A percentile compares a stretch with the other conserved stretches of the same genome.
phyloP scores from a whole-genome alignment of 1,140 invertebrate species.

The Zaprionus africanus region DNA sequence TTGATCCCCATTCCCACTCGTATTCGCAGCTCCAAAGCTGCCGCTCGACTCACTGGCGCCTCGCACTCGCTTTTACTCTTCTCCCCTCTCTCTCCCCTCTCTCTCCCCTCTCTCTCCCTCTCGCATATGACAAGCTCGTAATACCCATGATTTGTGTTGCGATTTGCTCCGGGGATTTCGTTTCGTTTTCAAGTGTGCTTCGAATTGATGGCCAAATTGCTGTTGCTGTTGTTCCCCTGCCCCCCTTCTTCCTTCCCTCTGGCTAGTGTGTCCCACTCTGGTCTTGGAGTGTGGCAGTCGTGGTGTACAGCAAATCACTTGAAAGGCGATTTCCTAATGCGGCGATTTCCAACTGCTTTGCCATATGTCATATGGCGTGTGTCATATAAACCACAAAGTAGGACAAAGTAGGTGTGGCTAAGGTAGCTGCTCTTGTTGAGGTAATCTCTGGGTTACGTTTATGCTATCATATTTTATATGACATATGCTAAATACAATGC shows the following conservation, averaged over 20 bases:
- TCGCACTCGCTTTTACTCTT: background rate
- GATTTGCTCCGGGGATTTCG: conserved; percentile 15
- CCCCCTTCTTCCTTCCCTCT: background rate
- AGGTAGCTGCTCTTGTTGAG: background rate
- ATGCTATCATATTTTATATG: background rate
- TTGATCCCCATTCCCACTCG: conserved; percentile 20
- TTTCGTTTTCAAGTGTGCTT: conserved; percentile 14
- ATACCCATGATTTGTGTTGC: conserved; percentile 32
- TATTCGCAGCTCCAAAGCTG: background rate
- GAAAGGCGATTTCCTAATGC: conserved; percentile 5
- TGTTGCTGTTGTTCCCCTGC: background rate
- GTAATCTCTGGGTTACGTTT: background rate
- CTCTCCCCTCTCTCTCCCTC: background rate
- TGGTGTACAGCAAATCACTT: conserved; percentile 1
- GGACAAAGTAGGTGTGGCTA: background rate
- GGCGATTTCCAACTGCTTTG: background rate
- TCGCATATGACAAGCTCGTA: conserved; percentile 28
- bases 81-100: background rate
- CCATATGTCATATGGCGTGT: background rate
- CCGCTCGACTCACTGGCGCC: background rate
- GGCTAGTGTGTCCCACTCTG: no score
- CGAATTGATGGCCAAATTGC: conserved; percentile 13
- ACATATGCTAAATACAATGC: background rate
- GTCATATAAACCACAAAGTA: background rate
- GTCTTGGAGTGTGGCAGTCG: background rate